These are phyloP conservation scores for Capreolus pygargus DNA, from an alignment of 2,113 vertebrate species.

Conservation along the genomic window DNA sequence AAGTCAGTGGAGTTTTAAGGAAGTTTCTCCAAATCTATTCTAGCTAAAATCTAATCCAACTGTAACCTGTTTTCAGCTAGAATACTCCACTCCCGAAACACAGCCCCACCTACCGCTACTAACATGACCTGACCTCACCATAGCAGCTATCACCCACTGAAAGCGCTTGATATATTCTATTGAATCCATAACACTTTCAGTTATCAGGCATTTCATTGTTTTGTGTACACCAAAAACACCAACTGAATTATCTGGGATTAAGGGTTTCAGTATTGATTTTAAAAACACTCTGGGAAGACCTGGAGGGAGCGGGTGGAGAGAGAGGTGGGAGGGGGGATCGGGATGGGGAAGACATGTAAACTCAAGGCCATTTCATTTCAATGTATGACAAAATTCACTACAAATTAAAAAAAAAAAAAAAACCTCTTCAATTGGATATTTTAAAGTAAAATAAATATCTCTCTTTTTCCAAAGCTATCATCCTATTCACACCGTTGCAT, in stretches of 20 bases:
- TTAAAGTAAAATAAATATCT: not conserved
- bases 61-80: not conserved
- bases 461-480: not conserved
- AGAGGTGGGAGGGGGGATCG: too few relatives aligned
- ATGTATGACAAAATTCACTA: too few relatives aligned
- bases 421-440: not conserved
- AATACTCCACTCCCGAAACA: not conserved
- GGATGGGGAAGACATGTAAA: too few relatives aligned
- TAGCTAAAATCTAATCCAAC: too few relatives aligned
- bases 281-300: too few relatives aligned
- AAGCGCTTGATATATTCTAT: not conserved
- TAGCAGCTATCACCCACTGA: not conserved
- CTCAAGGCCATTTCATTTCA: too few relatives aligned
- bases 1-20: accelerated
- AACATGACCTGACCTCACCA: not conserved
- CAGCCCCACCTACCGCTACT: not conserved
- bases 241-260: not conserved
- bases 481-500: not conserved
- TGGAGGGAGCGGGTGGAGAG: too few relatives aligned
- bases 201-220: not conserved
- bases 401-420: too few relatives aligned
- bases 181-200: not conserved
- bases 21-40: not conserved
- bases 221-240: not conserved
- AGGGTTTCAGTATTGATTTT: not conserved